phyloP scores from a whole-genome alignment of 2,888 invertebrate genomes.

The Sinohyriopsis cumingii region DNA sequence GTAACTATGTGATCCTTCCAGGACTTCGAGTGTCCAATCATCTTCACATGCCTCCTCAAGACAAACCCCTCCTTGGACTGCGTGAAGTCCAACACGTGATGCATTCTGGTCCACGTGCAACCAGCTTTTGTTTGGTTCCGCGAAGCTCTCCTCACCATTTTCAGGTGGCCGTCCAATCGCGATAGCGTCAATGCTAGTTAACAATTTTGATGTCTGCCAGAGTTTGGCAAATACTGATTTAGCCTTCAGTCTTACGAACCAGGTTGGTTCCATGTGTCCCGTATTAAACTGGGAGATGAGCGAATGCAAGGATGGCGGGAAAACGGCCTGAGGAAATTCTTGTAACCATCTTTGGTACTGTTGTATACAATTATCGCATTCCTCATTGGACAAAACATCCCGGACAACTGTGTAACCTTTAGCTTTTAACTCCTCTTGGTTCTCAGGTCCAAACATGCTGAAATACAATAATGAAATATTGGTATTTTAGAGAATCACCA shows the following conservation, averaged over 20 bases:
- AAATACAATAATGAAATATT: no score
- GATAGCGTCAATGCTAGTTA: slow-evolving; percentile 44
- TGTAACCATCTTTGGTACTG: slow-evolving; percentile 26
- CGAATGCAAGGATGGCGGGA: slow-evolving; percentile 20
- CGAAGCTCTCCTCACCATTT: slow-evolving; percentile 7
- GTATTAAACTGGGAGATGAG: slow-evolving; percentile 36
- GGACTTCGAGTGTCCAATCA: slow-evolving; percentile 48
- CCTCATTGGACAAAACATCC: slow-evolving; percentile 19
- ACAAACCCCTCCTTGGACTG: slow-evolving; percentile 40
- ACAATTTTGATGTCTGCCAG: slow-evolving; percentile 46
- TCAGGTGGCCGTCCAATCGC: slow-evolving; percentile 44
- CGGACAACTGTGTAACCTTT: slow-evolving; percentile 37
- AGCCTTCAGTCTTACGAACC: slow-evolving; percentile 33
- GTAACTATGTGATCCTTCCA: slow-evolving; percentile 40
- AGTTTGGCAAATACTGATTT: slow-evolving; percentile 35
- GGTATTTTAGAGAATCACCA: no score
- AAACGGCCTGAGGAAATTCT: slow-evolving; percentile 14
- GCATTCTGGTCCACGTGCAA: slow-evolving; percentile 43
- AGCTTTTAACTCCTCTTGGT: slow-evolving; percentile 25
- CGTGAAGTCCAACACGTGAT: slow-evolving; percentile 42
- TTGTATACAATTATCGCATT: slow-evolving; percentile 24
- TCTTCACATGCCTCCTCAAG: slow-evolving; percentile 43
- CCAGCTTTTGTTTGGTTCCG: not conserved
- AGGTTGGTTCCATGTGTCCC: slow-evolving; percentile 33
- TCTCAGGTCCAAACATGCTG: not conserved